Base-by-base conservation (phyloP, 1,140 invertebrate genomes). In the Drosophila biarmipes region DNA sequence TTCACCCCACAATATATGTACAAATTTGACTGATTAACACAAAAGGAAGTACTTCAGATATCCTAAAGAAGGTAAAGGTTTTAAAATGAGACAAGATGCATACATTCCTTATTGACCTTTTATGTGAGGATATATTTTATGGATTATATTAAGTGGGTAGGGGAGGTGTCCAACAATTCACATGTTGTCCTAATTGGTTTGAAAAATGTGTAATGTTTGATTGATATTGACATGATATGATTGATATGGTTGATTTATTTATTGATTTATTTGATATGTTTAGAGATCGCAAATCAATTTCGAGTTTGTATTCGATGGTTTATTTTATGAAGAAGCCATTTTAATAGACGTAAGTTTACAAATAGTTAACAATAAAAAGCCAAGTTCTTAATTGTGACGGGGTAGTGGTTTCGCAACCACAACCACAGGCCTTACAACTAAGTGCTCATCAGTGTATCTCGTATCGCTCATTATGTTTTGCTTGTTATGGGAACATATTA, bases 391-490 rank as follows among this genome's bases (percentile, higher is more conserved):
- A 37, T 37, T 12, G 14, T 11, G n/a, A n/a, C 12, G n/a, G 4
- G 35, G 12, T 37, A 37, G 11, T 14, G 35, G 35, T 37, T 37
- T 31, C 19, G 10, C 2, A 6, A 15, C 12, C 12, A 19, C 19
- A 43, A 43, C 19, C 19, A 4, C 15, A 43, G 10, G 40, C 6
- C 7, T 21, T 14, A 14, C 10, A 15, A 29, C 24, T 15, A 11
- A 48, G 45, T 15, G n/a, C 24, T 15, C 24, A 48, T 48, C 29
- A 49, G 15, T 27, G 54, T 11, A 21, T 46, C 29, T 38, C 59
- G 40, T 59, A 48, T 55, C 29, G 17, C 40, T 59, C 42, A 45
- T 59, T 46, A 64, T 46, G 12, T 66, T 61, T 5, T 48, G 38
- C 55, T 38, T 29, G 62, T 46, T 58, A 46, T 54, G 11, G 34